Evolutionary conservation across 2,113 vertebrate species (phyloP).

Genomic region (Pipa parva): DNA sequence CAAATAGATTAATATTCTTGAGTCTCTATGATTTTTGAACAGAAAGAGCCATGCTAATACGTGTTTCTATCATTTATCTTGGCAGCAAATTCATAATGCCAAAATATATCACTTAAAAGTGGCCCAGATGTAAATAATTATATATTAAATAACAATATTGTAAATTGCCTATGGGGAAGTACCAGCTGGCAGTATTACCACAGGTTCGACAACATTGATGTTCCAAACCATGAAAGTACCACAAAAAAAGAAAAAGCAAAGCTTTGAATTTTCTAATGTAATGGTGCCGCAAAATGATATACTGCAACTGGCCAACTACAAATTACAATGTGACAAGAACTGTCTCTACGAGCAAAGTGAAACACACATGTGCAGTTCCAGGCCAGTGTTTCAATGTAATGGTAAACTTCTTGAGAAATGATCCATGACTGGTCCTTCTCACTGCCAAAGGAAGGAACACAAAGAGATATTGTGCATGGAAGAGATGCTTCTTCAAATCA

Average conservation of each 20-base stretch:
- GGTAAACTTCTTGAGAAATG: neutral
- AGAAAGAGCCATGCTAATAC: too few relatives aligned
- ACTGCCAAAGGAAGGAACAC: neutral
- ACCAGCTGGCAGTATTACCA: neutral
- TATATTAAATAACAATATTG: neutral
- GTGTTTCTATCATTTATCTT: too few relatives aligned
- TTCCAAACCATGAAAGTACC: conserved; percentile 43
- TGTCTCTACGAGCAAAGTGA: conserved; percentile 26
- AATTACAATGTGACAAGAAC: conserved; percentile 52
- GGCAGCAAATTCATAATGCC: too few relatives aligned
- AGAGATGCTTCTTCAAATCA: neutral
- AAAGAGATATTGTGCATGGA: neutral
- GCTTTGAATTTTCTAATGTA: conserved; percentile 45
- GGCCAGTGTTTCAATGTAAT: conserved; percentile 13
- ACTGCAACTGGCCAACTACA: conserved; percentile 40
- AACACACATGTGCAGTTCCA: neutral
- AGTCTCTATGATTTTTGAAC: too few relatives aligned
- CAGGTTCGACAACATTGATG: conserved; percentile 15
- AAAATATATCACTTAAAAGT: too few relatives aligned
- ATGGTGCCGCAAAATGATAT: conserved; percentile 46
- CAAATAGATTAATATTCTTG: too few relatives aligned
- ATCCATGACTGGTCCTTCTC: neutral
- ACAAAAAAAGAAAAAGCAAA: conserved; percentile 42
- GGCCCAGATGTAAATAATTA: neutral
- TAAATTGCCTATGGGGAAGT: neutral